phyloP scores from a whole-genome alignment of 2,113 vertebrate species.

The Chrysemys picta region DNA sequence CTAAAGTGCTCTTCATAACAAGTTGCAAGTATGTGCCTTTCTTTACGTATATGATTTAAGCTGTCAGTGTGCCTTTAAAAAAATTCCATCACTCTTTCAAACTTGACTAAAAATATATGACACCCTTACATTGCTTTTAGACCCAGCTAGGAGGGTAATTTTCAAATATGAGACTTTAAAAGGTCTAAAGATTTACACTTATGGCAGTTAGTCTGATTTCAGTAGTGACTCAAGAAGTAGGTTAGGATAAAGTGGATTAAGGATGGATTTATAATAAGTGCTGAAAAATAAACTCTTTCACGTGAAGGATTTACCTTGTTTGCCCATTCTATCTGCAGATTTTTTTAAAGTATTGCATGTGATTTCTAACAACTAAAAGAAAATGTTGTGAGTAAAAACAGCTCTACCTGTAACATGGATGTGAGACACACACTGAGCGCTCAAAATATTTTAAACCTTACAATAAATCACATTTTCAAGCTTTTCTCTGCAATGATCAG shows the following conservation, averaged over 20 bases:
- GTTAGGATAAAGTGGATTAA: constrained; percentile 19
- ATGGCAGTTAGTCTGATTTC: background rate
- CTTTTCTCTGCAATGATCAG: background rate
- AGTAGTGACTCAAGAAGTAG: background rate
- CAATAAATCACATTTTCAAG: background rate
- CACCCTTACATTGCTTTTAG: background rate
- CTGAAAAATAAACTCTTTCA: constrained; percentile 3
- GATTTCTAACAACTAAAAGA: background rate
- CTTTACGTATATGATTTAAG: background rate
- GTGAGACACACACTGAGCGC: background rate
- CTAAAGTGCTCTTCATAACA: background rate
- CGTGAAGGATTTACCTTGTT: accelerated
- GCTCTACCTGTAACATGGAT: background rate
- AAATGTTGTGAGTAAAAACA: background rate
- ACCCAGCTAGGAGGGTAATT: background rate
- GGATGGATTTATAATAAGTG: background rate
- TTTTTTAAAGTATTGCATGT: accelerated
- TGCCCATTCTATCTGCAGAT: accelerated
- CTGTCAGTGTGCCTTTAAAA: background rate
- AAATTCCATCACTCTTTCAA: background rate
- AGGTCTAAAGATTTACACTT: background rate
- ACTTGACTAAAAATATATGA: background rate
- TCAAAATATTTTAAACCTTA: background rate
- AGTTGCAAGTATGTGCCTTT: background rate
- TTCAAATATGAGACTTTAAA: background rate